Evolutionary conservation across 64 coral and sea anemone genomes (phyloP).

Genomic region (Actinia equina): DNA sequence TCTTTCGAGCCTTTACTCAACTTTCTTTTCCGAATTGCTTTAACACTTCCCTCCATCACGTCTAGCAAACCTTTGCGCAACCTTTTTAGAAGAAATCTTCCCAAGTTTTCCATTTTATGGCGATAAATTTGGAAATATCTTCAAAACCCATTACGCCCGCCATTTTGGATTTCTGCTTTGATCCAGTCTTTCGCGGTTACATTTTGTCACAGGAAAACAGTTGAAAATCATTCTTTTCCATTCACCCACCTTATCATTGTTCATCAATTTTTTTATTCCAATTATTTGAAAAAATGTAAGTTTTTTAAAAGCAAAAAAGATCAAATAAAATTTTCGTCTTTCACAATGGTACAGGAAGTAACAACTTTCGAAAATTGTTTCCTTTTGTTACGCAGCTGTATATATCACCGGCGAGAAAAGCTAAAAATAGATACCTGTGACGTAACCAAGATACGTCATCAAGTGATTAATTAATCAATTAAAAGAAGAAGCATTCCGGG

Average conservation of each 20-base stretch:
- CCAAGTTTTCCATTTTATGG: neutral
- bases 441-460: neutral
- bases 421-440: neutral
- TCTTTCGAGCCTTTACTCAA: neutral
- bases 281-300: neutral
- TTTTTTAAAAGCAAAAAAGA: neutral
- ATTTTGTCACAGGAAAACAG: neutral
- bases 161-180: neutral
- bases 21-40: neutral
- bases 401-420: neutral
- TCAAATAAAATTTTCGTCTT: too few species aligned
- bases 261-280: neutral
- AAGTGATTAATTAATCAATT: neutral
- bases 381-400: too few species aligned
- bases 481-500: neutral
- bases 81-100: neutral
- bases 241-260: too few species aligned
- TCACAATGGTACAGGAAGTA: neutral
- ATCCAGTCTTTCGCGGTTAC: neutral
- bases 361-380: neutral
- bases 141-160: neutral
- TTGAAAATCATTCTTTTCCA: too few species aligned
- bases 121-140: neutral
- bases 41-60: neutral
- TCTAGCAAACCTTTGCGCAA: neutral